Evolutionary conservation across 2,113 vertebrate genomes (phyloP), one percentile per base, ranked within the genome.

Genomic region (Cricetomys ansorgei): DNA sequence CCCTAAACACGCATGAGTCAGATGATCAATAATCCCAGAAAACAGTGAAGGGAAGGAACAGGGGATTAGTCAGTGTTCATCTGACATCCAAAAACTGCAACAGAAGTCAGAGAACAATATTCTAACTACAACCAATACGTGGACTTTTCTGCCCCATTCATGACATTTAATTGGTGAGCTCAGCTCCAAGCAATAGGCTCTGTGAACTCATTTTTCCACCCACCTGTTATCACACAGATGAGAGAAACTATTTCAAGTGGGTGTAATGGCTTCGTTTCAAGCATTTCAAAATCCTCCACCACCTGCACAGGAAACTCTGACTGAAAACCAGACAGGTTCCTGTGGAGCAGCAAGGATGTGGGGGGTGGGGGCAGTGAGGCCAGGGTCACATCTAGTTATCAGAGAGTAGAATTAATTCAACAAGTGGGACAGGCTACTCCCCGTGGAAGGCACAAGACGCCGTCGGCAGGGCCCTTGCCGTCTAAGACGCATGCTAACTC

Each of bases 291-390:
- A 96, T 75, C 73, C 43, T 94, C 83, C 10, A 80, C 95, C 96
- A 97, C 92, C 94, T 96, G 95, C 95, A 96, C 88, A 97, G 97
- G 97, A 96, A 97, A 96, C 59, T 85, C 83, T 96, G 96, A 96
- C 85, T 81, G 57, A 89, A 96, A 95, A 84, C 16, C 17, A 92
- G 91, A 86, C 57, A 57, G 45, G 84, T 13, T n/a, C 72, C 81
- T 48, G 9, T 76, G 17, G 19, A 37, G 57, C n/a, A 62, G 89
- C 59, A 77, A 50, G 0, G 19, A 55, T 23, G 43, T 0, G 23
- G 80, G 29, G 37, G 25, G 50, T 0, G 21, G 59, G 27, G n/a
- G 15, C 25, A 11, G n/a, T 45, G 7, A 64, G 40, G 57, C 80
- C 10, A 83, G 29, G 64, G 64, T 4, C 45, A n/a, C 73, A 62